Percentiles rank a stretch among this genome's conserved stretches.
phyloP scores from a whole-genome alignment of 2,888 invertebrate genomes.

The Brachycybe producta region DNA sequence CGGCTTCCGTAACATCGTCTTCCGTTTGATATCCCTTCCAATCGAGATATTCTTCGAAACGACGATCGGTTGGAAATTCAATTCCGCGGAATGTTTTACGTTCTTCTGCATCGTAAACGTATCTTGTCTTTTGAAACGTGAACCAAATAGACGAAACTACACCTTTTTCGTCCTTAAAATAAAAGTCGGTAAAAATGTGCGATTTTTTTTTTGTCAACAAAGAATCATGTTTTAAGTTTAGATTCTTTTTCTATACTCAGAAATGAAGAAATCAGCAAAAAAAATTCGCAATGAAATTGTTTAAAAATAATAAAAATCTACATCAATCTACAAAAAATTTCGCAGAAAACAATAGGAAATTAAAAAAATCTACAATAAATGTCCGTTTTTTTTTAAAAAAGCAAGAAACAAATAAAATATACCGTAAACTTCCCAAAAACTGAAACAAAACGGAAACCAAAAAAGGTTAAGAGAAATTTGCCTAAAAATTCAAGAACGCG shows the following conservation, averaged over 20 bases:
- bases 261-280: too few relatives aligned
- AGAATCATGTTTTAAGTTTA: slow-evolving; percentile 1
- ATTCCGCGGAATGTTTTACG: slow-evolving; percentile 67
- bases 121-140: slow-evolving; percentile 94
- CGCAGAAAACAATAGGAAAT: neutral
- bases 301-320: neutral
- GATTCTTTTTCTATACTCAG: too few relatives aligned
- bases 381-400: too few relatives aligned
- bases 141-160: slow-evolving; percentile 60
- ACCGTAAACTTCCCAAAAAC: too few relatives aligned
- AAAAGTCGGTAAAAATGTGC: too few relatives aligned
- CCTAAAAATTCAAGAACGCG: too few relatives aligned
- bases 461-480: neutral
- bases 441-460: too few relatives aligned
- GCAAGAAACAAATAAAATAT: too few relatives aligned
- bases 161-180: slow-evolving; percentile 38
- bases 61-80: slow-evolving; percentile 66
- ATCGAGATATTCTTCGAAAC: slow-evolving; percentile 56
- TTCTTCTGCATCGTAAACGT: slow-evolving; percentile 65
- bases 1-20: slow-evolving; percentile 56
- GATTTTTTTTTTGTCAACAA: slow-evolving; percentile 14
- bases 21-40: slow-evolving; percentile 84
- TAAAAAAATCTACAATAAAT: neutral
- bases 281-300: neutral
- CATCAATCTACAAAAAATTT: neutral